Percentiles rank a stretch among this genome's conserved stretches.
phyloP scores from a whole-genome alignment of 2,888 invertebrate genomes.

The Conomelus anceps region DNA sequence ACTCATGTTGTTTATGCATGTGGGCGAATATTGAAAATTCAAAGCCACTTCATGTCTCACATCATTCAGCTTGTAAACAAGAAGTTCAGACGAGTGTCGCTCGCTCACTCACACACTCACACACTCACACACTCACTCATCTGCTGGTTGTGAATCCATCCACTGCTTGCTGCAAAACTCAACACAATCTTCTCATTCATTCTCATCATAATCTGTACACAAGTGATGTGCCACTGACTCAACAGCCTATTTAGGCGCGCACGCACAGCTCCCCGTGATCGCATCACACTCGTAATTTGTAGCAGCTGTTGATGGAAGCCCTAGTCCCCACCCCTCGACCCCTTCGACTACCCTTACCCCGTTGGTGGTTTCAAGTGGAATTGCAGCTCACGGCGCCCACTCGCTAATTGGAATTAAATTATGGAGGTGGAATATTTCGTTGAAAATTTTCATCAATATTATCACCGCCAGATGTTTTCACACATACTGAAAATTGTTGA shows the following conservation, averaged over 20 bases:
- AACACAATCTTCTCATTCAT: not conserved
- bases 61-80: not conserved
- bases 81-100: too few relatives aligned
- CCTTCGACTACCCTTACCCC: not conserved
- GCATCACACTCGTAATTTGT: not conserved
- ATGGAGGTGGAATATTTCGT: not conserved
- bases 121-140: too few relatives aligned
- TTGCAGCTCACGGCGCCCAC: not conserved
- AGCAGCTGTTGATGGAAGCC: not conserved
- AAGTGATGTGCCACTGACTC: not conserved
- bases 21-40: not conserved
- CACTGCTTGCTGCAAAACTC: not conserved
- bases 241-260: not conserved
- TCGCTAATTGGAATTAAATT: not conserved
- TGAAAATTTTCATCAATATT: not conserved
- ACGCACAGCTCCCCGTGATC: not conserved
- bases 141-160: not conserved
- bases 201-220: not conserved
- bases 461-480: not conserved
- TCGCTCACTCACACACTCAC: too few relatives aligned
- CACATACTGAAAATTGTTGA: not conserved
- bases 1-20: not conserved
- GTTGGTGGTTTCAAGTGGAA: not conserved
- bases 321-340: not conserved
- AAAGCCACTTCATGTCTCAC: not conserved